Evolutionary conservation across 2,888 invertebrate genomes (phyloP), one percentile per base, ranked within the genome.

Genomic region (Colletes collaris): DNA sequence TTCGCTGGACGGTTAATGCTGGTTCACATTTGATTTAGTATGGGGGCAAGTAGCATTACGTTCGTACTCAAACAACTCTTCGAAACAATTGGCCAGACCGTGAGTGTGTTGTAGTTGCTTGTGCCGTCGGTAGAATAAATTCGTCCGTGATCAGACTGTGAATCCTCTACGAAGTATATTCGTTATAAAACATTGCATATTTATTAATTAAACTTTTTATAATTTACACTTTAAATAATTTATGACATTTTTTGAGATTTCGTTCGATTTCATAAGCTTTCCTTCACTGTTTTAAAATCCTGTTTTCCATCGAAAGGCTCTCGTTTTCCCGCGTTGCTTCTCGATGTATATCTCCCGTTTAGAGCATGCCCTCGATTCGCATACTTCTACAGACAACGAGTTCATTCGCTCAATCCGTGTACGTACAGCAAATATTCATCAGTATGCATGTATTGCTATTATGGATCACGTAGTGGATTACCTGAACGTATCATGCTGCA

Each of bases 401-500:
- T 37, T 50, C 19, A 52, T 27, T 46, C 37, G 35, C 11, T 44
- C 27, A 27, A 27, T 27, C 27, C 27, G 27, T 27, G 55, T 37
- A 49, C 55, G 10, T 40, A 44, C 11, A 19, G 11, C 11, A 40
- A 55, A 59, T 69, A 62, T 63, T 70, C 80, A 75, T 74, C 67
- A 44, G 75, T 79, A 79, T 79, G 66, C 79, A 70, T 44, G 58
- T 58, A 59, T 53, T 27, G 72, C 67, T 35, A 75, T 81, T 81
- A 81, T 75, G 62, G 80, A 81, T 72, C 79, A 81, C 79, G 80
- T 81, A 66, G 62, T 52, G 79, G 79, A 79, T 81, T 81, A 81
- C 62, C 69, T 63, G 76, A 66, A 56, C 63, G 65, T 79, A 79
- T 75, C 69, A 49, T 16, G 69, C 35, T 65, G 50, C 74, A 66